Percentiles rank a stretch among this genome's conserved stretches.
Conservation (phyloP, 2,113 vertebrate genomes). For the Seriola rivoliana region DNA sequence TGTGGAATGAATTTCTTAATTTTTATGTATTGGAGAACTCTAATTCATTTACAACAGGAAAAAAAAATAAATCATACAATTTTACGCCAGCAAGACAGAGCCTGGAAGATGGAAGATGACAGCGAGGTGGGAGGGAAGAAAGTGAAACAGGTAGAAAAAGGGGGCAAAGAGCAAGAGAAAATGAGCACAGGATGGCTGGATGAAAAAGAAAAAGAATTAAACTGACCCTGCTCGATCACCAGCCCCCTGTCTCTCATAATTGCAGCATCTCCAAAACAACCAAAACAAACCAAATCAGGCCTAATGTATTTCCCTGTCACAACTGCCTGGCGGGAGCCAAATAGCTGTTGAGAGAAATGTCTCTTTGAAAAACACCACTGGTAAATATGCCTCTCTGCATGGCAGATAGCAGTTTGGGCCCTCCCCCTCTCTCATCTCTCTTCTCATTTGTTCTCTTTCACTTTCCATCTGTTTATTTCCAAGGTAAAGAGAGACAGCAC, state of each 20-base stretch:
- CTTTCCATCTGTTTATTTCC: constrained; percentile 69
- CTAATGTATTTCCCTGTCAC: constrained; percentile 78
- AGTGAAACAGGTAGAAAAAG: constrained; percentile 32
- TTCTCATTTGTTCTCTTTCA: constrained; percentile 58
- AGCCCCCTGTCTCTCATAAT: constrained; percentile 74
- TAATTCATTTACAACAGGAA: background rate
- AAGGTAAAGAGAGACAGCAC: constrained; percentile 50
- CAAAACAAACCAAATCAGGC: constrained; percentile 75
- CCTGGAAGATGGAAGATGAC: background rate
- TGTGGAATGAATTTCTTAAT: background rate
- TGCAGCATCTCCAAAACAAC: constrained; percentile 72
- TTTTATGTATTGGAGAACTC: too few species aligned
- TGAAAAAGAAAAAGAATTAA: constrained; percentile 33
- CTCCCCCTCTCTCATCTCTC: constrained; percentile 44
- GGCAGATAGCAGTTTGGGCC: constrained; percentile 67
- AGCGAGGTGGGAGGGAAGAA: background rate
- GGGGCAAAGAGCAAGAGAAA: constrained; percentile 13
- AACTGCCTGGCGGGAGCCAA: constrained; percentile 77
- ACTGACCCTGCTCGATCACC: constrained; percentile 49
- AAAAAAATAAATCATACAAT: background rate
- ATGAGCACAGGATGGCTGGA: background rate
- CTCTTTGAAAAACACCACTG: constrained; percentile 75
- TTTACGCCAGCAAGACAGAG: background rate
- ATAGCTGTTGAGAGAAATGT: constrained; percentile 74
- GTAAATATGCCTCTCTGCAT: constrained; percentile 74